A percentile compares a stretch with the other conserved stretches of the same genome.
Evolutionary conservation across 2,113 vertebrate species (phyloP).

Genomic region (Ginglymostoma cirratum): DNA sequence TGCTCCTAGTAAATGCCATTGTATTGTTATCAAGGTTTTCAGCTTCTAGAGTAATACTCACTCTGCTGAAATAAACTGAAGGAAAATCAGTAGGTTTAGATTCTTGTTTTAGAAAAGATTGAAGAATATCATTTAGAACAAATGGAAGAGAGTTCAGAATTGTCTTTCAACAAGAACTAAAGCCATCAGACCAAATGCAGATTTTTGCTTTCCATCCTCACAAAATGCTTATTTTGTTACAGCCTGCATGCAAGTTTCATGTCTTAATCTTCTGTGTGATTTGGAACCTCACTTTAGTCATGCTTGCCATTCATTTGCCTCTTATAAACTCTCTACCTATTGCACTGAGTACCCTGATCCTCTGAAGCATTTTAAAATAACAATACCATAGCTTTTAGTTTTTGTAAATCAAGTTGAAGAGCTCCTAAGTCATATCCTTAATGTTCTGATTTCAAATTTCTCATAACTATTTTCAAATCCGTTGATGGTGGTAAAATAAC

Average conservation of each 20-base stretch:
- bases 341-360: neutral
- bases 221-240: neutral
- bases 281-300: neutral
- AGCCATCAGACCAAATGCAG: neutral
- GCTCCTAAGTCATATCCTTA: neutral
- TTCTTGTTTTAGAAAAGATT: neutral
- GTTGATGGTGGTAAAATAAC: neutral
- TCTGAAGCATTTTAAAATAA: neutral
- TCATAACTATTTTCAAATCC: neutral
- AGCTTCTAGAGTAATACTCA: neutral
- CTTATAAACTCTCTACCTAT: neutral
- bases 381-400: too few species aligned
- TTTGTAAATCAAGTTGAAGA: constrained; percentile 17
- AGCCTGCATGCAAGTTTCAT: neutral
- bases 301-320: neutral
- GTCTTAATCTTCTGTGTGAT: neutral
- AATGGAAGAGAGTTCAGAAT: neutral
- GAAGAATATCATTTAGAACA: neutral
- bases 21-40: neutral
- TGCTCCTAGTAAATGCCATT: neutral
- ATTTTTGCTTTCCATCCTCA: neutral
- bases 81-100: neutral
- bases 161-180: neutral
- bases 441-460: neutral
- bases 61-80: neutral